Evolutionary conservation across 2,113 vertebrate species (phyloP), one percentile per base, ranked within the genome.

Genomic region (Isichthys henryi): DNA sequence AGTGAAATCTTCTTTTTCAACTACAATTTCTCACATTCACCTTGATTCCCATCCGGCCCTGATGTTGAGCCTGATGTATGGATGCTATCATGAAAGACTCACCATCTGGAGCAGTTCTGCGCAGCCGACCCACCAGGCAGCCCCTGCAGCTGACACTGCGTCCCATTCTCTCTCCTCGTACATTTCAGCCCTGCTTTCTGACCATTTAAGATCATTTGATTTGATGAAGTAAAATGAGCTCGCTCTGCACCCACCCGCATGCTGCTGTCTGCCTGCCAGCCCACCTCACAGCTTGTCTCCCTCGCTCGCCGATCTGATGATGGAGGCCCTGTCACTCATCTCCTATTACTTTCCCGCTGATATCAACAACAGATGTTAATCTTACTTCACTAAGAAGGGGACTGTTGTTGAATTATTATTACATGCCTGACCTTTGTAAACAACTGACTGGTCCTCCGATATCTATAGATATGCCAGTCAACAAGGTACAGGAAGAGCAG

Each of bases 281-380:
- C 82, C 49, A 49, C 39, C 31, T 52, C 74, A 50, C 77, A 83
- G 77, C 27, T 23, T 88, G 87, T 39, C 83, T 74, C 84, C 83
- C 45, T 70, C 27, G 21, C 49, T 83, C 19, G 50, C 84, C 35
- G 19, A 43, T 50, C 45, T 35, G 43, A 53, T 19, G 7, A 49
- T 11, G 48, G 58, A 62, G 89, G 39, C 21, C 48, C 27, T 52
- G 89, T 77, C 89, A 80, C 49, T 56, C 89, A 80, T 45, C 31
- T 43, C 62, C 31, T 39, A 53, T 77, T 21, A 50, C 35, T 87
- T 52, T 86, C 58, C 46, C 10, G 39, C 83, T 50, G 83, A 50
- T 74, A 50, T 50, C 58, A 74, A 50, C 89, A 89, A 70, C 89
- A 89, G 89, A 89, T 89, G 85, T 87, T 90, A 17, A 10, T 80